phyloP scores from a whole-genome alignment of 1,140 invertebrate genomes.

The Drosophila subpulchrella region DNA sequence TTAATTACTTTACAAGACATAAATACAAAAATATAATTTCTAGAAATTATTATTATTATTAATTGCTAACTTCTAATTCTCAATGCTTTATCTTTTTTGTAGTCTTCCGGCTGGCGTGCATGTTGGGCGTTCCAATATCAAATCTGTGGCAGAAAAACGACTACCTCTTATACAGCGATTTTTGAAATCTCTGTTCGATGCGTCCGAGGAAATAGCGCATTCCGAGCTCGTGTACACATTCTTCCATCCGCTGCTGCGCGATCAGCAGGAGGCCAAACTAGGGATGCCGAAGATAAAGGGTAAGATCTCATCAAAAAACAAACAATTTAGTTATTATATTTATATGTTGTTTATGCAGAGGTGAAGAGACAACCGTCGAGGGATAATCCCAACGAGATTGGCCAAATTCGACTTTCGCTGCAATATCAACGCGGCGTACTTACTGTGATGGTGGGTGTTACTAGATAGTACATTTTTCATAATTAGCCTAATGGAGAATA shows the following conservation, averaged over 20 bases:
- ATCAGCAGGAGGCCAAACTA: constrained; percentile 92
- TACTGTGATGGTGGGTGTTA: constrained; percentile 89
- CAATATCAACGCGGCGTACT: constrained; percentile 92
- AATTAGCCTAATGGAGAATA: background rate
- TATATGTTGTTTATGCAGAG: constrained; percentile 42
- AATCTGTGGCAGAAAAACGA: constrained; percentile 96
- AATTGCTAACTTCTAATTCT: background rate
- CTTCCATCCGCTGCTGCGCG: constrained; percentile 97
- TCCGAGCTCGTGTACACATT: constrained; percentile 99
- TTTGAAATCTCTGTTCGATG: constrained; percentile 92
- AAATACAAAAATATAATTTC: too few species aligned
- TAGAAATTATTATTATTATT: too few species aligned
- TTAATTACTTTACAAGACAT: too few species aligned
- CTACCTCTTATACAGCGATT: constrained; percentile 94
- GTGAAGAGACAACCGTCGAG: constrained; percentile 68
- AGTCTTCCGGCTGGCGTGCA: constrained; percentile 91
- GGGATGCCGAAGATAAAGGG: constrained; percentile 85
- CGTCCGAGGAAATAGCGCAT: constrained; percentile 97
- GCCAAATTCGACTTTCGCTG: constrained; percentile 92
- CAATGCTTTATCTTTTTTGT: background rate
- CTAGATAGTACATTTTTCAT: background rate
- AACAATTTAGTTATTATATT: background rate
- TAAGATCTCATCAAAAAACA: constrained; percentile 22
- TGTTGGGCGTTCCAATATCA: constrained; percentile 96
- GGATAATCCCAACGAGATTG: constrained; percentile 82